Percentiles rank a stretch among this genome's conserved stretches.
phyloP scores from a whole-genome alignment of 2,113 vertebrate species.

The crab-eating macaque (Macaca fascicularis) region DNA sequence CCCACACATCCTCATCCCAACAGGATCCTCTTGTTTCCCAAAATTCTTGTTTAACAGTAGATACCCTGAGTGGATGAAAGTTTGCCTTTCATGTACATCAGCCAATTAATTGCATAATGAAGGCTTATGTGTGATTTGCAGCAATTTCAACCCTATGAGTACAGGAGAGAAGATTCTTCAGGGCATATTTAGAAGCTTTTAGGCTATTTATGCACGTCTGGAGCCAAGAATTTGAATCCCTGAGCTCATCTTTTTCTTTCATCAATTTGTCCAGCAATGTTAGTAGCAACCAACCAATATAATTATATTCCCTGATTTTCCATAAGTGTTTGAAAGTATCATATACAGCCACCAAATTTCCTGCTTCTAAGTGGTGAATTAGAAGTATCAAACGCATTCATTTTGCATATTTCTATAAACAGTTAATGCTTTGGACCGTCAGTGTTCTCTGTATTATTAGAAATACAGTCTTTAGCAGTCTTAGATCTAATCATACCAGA shows the following conservation, averaged over 20 bases:
- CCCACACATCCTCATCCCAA: background rate
- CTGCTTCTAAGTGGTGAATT: background rate
- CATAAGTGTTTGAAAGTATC: background rate
- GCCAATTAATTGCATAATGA: background rate
- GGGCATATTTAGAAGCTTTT: background rate
- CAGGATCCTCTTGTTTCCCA: background rate
- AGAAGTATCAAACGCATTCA: background rate
- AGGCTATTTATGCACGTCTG: background rate
- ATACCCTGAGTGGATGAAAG: background rate
- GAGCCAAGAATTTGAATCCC: background rate
- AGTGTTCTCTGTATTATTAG: background rate
- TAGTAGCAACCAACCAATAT: background rate
- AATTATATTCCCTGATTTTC: background rate
- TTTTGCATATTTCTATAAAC: background rate
- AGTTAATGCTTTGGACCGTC: background rate
- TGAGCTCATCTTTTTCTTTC: background rate
- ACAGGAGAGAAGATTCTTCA: background rate
- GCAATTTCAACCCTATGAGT: background rate
- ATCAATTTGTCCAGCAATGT: background rate
- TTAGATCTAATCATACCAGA: background rate
- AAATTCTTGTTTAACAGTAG: background rate
- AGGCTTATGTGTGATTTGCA: background rate
- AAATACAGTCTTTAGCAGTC: background rate
- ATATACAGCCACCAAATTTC: background rate
- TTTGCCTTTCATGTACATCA: background rate